Percentiles rank a stretch among this genome's conserved stretches.
phyloP scores from a whole-genome alignment of 1,140 invertebrate genomes.

The Drosophila santomea region DNA sequence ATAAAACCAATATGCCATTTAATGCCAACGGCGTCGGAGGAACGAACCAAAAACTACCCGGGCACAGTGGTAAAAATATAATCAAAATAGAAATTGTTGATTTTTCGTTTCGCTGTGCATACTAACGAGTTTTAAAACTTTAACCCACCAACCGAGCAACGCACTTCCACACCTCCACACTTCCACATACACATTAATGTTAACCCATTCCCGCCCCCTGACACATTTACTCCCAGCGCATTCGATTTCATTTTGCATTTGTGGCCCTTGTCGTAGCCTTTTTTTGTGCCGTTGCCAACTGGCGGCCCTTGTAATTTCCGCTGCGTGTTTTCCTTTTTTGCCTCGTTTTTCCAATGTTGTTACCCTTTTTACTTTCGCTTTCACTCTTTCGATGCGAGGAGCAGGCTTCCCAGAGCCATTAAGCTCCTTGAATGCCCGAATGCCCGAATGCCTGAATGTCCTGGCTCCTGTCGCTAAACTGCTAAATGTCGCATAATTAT shows the following conservation, averaged over 20 bases:
- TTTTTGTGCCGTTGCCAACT: conserved; percentile 62
- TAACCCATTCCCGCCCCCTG: conserved; percentile 42
- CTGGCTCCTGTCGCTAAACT: conserved; percentile 64
- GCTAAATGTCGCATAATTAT: conserved; percentile 82
- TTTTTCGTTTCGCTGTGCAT: conserved; percentile 81
- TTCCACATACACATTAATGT: conserved; percentile 55
- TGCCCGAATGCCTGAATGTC: conserved; percentile 26
- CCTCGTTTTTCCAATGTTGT: conserved; percentile 24
- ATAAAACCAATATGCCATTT: conserved; percentile 36
- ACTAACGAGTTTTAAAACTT: conserved; percentile 76
- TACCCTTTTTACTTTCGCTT: conserved; percentile 71
- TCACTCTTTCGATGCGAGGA: conserved; percentile 24
- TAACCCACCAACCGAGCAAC: conserved; percentile 43
- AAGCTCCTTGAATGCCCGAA: conserved; percentile 59
- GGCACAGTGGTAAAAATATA: conserved; percentile 66
- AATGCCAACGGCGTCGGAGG: conserved; percentile 22
- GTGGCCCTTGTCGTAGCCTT: conserved; percentile 42
- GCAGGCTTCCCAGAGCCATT: conserved; percentile 59
- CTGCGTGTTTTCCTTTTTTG: conserved; percentile 44
- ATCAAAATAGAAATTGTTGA: conserved; percentile 82
- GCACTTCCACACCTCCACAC: conserved; percentile 27
- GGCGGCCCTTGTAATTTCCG: conserved; percentile 80
- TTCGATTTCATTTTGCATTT: conserved; percentile 81
- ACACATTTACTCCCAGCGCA: conserved; percentile 57
- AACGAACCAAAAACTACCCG: conserved; percentile 23